Percentiles rank a stretch among this genome's conserved stretches.
phyloP scores from a whole-genome alignment of 2,113 vertebrate genomes.

The Prinia subflava region DNA sequence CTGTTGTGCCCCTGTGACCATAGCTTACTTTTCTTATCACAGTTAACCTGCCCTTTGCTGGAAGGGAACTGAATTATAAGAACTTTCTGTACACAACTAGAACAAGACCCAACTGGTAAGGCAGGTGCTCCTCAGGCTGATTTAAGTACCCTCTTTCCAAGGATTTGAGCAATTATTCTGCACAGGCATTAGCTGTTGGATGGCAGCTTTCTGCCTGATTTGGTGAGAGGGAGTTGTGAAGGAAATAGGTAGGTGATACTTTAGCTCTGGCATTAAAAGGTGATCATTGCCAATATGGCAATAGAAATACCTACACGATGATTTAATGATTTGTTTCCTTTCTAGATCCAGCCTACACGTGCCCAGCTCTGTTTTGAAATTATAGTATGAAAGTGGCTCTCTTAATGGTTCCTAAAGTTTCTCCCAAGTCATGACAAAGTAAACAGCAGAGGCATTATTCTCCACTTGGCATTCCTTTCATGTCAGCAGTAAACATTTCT shows the following conservation, averaged over 20 bases:
- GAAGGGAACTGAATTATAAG: not conserved
- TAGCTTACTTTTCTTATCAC: not conserved
- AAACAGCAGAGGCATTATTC: not conserved
- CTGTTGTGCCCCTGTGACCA: not conserved
- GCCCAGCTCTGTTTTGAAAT: not conserved
- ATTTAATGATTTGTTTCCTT: not conserved
- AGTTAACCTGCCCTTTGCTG: not conserved
- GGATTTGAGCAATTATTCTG: not conserved
- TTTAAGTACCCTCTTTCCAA: not conserved
- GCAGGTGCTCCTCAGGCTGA: not conserved
- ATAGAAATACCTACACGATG: not conserved
- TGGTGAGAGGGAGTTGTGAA: not conserved
- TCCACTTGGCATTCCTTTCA: slow-evolving; percentile 5
- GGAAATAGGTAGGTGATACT: not conserved
- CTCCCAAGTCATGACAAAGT: not conserved
- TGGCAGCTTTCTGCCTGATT: not conserved
- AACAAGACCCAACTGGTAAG: not conserved
- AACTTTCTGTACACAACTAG: not conserved
- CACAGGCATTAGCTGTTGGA: not conserved
- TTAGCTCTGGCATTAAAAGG: not conserved
- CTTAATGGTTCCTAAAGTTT: not conserved
- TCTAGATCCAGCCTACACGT: not conserved
- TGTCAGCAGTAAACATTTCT: not conserved
- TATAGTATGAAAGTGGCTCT: not conserved
- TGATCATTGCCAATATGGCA: not conserved